Conservation (phyloP, 2,797 vertebrate genomes). For the Garrulus glandarius region DNA sequence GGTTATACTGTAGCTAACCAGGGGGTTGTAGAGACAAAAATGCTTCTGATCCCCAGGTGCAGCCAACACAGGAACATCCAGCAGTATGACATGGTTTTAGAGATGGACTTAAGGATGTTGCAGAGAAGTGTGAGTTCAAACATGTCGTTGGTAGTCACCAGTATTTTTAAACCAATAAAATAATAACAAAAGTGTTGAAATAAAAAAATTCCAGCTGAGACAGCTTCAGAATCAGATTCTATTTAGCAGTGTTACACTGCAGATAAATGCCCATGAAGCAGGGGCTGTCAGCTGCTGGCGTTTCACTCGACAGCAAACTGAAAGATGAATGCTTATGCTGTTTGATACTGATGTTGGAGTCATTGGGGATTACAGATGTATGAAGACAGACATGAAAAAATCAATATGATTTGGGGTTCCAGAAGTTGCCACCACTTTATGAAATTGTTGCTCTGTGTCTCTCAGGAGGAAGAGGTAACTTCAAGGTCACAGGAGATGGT, state of each 20-base stretch:
- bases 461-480: neutral
- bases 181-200: neutral
- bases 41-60: neutral
- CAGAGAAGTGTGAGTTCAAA: neutral
- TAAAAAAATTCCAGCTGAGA: neutral
- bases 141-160: rapidly evolving
- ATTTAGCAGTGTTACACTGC: neutral
- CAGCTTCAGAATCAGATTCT: neutral
- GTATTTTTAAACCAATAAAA: neutral
- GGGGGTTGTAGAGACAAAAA: neutral
- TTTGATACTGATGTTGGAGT: neutral
- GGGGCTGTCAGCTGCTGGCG: neutral
- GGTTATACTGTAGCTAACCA: neutral
- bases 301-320: neutral
- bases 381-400: neutral
- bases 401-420: neutral
- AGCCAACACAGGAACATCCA: neutral
- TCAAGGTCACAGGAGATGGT: neutral
- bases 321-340: neutral
- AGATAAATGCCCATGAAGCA: neutral
- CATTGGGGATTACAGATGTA: neutral
- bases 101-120: neutral
- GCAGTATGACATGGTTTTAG: neutral
- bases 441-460: neutral
- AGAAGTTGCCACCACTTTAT: neutral